Percentiles rank a stretch among this genome's conserved stretches.
Conservation (phyloP, 2,113 vertebrate genomes). For the Dendropsophus ebraccatus region DNA sequence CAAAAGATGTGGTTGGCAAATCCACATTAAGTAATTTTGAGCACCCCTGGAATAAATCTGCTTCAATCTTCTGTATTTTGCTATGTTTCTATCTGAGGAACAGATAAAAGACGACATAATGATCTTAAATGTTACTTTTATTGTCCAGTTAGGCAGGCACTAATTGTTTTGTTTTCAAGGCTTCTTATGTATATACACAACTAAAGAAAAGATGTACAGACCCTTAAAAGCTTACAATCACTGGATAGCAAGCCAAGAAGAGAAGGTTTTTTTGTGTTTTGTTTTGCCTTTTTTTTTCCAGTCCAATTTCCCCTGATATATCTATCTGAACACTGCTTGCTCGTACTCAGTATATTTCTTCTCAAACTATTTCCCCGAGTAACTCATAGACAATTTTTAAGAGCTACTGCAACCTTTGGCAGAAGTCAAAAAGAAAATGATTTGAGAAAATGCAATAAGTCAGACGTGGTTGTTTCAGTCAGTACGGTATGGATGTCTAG, state of each 20-base stretch:
- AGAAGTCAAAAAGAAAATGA: slow-evolving; percentile 19
- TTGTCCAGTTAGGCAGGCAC: not conserved
- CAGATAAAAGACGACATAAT: not conserved
- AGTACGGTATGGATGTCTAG: not conserved
- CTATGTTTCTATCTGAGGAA: not conserved
- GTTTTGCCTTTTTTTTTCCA: too few relatives aligned
- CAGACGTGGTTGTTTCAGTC: not conserved
- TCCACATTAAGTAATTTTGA: too few relatives aligned
- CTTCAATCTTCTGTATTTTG: too few relatives aligned
- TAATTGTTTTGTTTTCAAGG: not conserved
- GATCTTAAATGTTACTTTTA: not conserved
- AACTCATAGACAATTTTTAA: slow-evolving; percentile 3
- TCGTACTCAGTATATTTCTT: not conserved
- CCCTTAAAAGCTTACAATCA: not conserved
- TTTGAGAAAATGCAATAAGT: slow-evolving; percentile 25
- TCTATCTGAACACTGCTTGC: not conserved
- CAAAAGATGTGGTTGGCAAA: too few relatives aligned
- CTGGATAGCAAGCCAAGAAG: not conserved
- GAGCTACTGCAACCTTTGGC: slow-evolving; percentile 22
- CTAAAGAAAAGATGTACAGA: not conserved
- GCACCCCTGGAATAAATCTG: too few relatives aligned
- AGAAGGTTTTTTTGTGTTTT: not conserved
- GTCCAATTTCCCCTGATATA: not conserved
- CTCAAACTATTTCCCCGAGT: not conserved
- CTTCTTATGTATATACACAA: too few relatives aligned